A percentile compares a stretch with the other conserved stretches of the same genome.
Conservation (phyloP, 2,888 invertebrate genomes). For the Ophraella communa region DNA sequence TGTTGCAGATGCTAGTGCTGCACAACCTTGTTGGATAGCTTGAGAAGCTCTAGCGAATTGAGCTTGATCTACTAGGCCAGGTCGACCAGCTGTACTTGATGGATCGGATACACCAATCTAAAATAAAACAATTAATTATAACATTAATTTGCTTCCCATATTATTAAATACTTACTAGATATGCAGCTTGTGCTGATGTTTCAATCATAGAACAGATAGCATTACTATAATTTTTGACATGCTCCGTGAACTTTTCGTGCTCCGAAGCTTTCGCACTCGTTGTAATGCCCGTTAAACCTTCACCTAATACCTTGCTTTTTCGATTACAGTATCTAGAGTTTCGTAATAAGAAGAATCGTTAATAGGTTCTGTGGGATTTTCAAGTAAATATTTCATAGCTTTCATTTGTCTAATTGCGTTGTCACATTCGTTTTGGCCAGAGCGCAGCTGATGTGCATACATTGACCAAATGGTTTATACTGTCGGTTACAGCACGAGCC, state of each 20-base stretch:
- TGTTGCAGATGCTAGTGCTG: slow-evolving; percentile 72
- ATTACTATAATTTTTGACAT: slow-evolving; percentile 82
- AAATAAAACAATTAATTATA: slow-evolving; percentile 4
- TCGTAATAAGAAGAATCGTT: slow-evolving; percentile 91
- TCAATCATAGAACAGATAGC: slow-evolving; percentile 93
- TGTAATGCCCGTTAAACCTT: slow-evolving; percentile 95
- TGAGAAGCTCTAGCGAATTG: slow-evolving; percentile 87
- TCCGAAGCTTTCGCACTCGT: slow-evolving; percentile 88
- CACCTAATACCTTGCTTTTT: slow-evolving; percentile 83
- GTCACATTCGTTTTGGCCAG: slow-evolving; percentile 94
- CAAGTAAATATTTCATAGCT: slow-evolving; percentile 80
- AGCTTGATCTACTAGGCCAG: slow-evolving; percentile 88
- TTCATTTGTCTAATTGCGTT: slow-evolving; percentile 93
- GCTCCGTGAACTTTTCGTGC: slow-evolving; percentile 82
- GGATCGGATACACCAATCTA: slow-evolving; percentile 91
- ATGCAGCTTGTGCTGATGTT: slow-evolving; percentile 93
- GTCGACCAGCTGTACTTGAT: slow-evolving; percentile 84
- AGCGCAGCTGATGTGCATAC: slow-evolving; percentile 88
- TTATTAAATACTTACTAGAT: slow-evolving; percentile 66
- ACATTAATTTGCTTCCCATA: neutral
- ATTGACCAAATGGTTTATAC: slow-evolving; percentile 88
- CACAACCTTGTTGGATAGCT: slow-evolving; percentile 90
- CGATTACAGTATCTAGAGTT: slow-evolving; percentile 89
- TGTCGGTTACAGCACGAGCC: slow-evolving; percentile 89
- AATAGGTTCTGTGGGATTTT: slow-evolving; percentile 86